Evolutionary conservation across 2,797 vertebrate genomes (phyloP).

Genomic region (Pseudomugil gertrudae): DNA sequence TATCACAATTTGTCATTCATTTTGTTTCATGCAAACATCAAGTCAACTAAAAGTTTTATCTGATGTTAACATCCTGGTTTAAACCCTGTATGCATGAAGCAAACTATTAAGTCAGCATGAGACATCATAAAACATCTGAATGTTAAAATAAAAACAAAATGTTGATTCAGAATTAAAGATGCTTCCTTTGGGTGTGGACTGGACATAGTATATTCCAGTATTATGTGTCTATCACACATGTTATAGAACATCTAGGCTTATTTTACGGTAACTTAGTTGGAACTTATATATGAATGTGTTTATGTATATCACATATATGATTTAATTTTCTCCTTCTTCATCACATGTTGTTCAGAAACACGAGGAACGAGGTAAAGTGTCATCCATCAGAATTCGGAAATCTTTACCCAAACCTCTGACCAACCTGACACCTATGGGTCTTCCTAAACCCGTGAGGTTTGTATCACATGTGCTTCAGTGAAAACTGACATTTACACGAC

Average conservation of each 20-base stretch:
- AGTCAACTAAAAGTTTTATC: too few species aligned
- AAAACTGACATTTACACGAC: not conserved
- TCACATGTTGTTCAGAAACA: constrained; percentile 74
- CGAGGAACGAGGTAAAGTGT: constrained; percentile 85
- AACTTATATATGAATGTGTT: not conserved
- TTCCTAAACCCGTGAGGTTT: constrained; percentile 89
- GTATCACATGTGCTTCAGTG: not conserved
- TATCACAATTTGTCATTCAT: too few species aligned
- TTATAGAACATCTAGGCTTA: not conserved
- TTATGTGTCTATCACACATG: not conserved
- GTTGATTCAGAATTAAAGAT: too few species aligned
- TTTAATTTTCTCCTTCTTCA: not conserved
- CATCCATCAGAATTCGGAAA: constrained; percentile 88
- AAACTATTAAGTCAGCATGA: too few species aligned
- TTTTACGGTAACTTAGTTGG: not conserved
- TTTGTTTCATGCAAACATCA: too few species aligned
- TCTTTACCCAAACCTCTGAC: constrained; percentile 84
- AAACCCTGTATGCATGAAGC: too few species aligned
- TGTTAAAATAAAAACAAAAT: too few species aligned
- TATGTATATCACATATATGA: not conserved
- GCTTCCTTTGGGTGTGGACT: too few species aligned
- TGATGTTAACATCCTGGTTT: too few species aligned
- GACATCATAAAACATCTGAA: too few species aligned
- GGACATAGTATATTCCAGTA: too few species aligned
- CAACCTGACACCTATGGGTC: constrained; percentile 92